Conservation (phyloP, 2,797 vertebrate genomes). For the Allobates femoralis region DNA sequence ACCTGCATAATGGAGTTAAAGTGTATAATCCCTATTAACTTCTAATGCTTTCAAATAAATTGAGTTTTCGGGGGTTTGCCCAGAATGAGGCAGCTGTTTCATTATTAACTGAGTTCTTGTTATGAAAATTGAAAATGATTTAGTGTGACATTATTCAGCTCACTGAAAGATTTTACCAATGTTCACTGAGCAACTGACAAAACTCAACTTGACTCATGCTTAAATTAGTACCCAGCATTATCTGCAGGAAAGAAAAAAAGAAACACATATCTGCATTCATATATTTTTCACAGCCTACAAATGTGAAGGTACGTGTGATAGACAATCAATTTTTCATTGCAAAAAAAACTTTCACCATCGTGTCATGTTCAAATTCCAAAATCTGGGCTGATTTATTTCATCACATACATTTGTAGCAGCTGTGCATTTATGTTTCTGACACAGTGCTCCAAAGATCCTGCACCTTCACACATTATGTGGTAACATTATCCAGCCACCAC, state of each 20-base stretch:
- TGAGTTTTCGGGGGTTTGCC: constrained; percentile 27
- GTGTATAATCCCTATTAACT: constrained; percentile 57
- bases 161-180: constrained; percentile 66
- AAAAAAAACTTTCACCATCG: not conserved
- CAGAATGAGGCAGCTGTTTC: constrained; percentile 63
- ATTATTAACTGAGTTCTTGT: constrained; percentile 62
- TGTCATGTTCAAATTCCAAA: not conserved
- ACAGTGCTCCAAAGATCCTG: too few relatives aligned
- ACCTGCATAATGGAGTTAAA: constrained; percentile 52
- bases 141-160: constrained; percentile 65
- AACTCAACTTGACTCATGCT: constrained; percentile 70
- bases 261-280: constrained; percentile 51
- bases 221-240: constrained; percentile 66
- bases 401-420: not conserved
- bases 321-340: constrained; percentile 3
- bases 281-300: constrained; percentile 48
- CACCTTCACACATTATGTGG: too few relatives aligned
- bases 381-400: not conserved
- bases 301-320: constrained; percentile 38
- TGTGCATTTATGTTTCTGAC: not conserved
- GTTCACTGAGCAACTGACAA: constrained; percentile 70
- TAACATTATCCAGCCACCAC: not conserved
- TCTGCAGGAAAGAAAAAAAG: constrained; percentile 52
- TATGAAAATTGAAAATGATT: constrained; percentile 69
- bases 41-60: constrained; percentile 54